Evolutionary conservation across 1,140 invertebrate species (phyloP).

Genomic region (Dreissena rostriformis): DNA sequence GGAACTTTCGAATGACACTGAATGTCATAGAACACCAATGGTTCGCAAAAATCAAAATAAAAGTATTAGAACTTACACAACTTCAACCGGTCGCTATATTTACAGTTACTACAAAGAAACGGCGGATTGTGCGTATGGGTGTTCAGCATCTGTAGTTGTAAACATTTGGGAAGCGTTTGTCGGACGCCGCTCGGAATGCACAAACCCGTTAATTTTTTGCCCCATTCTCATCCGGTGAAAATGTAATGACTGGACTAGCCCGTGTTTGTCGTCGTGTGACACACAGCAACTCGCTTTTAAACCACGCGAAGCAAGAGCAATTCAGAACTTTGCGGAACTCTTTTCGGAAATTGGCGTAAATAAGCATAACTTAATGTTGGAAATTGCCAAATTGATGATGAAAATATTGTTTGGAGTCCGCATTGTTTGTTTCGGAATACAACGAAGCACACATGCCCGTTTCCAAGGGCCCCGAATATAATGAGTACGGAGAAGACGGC

Average conservation of each 20-base stretch:
- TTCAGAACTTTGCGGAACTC: conserved; percentile 82
- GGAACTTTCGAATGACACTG: no score
- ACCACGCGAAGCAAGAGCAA: conserved; percentile 68
- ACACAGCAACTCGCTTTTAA: conserved; percentile 52
- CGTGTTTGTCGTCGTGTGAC: background rate
- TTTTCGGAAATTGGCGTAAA: conserved; percentile 88
- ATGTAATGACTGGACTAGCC: conserved; percentile 63
- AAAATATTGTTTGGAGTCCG: conserved; percentile 93
- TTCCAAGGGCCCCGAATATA: conserved; percentile 89
- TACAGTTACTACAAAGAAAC: conserved; percentile 43
- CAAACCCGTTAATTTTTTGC: conserved; percentile 3
- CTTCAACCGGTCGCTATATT: no score
- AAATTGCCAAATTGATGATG: conserved; percentile 94
- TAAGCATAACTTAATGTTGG: conserved; percentile 91
- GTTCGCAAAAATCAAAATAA: no score
- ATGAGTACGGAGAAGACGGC: conserved; percentile 89
- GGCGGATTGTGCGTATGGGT: conserved; percentile 23
- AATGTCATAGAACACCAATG: no score
- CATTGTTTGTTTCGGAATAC: conserved; percentile 91
- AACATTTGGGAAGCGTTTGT: conserved; percentile 43
- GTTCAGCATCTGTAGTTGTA: conserved; percentile 44
- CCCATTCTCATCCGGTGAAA: conserved; percentile 58
- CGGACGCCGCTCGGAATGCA: no score
- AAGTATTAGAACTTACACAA: no score
- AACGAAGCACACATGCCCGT: conserved; percentile 90